Conservation (phyloP, 2,113 vertebrate species). For the Eurypyga helias region DNA sequence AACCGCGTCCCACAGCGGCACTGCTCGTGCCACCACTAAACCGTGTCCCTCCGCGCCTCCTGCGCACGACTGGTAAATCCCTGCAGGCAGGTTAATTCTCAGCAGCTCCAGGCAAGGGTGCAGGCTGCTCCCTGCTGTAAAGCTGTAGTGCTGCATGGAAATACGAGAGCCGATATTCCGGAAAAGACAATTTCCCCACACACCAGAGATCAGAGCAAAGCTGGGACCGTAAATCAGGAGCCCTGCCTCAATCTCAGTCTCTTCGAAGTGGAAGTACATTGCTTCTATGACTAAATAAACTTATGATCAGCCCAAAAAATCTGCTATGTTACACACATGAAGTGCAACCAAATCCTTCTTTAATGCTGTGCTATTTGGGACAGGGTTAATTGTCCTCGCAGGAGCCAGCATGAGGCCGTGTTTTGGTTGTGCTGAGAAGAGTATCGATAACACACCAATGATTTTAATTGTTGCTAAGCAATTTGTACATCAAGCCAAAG, state of each 20-base stretch:
- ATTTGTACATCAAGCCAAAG: no score
- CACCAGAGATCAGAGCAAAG: not conserved
- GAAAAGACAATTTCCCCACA: not conserved
- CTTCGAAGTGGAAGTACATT: not conserved
- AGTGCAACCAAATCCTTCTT: not conserved
- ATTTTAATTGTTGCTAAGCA: no score
- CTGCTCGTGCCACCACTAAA: no score
- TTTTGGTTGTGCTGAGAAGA: no score
- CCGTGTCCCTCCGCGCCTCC: no score
- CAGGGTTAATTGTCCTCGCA: no score
- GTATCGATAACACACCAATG: no score
- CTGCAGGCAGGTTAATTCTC: not conserved
- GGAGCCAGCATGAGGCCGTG: no score
- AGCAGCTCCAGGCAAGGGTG: not conserved
- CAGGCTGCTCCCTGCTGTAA: not conserved
- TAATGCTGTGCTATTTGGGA: not conserved
- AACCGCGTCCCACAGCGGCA: no score
- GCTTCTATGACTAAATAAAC: not conserved
- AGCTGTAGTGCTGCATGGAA: not conserved
- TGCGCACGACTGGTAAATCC: no score
- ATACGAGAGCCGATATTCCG: not conserved
- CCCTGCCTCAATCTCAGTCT: not conserved
- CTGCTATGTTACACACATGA: accelerated
- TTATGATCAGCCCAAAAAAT: not conserved
- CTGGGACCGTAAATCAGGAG: not conserved